Conservation (phyloP, 2,888 invertebrate species). For the Monopis laevigella region DNA sequence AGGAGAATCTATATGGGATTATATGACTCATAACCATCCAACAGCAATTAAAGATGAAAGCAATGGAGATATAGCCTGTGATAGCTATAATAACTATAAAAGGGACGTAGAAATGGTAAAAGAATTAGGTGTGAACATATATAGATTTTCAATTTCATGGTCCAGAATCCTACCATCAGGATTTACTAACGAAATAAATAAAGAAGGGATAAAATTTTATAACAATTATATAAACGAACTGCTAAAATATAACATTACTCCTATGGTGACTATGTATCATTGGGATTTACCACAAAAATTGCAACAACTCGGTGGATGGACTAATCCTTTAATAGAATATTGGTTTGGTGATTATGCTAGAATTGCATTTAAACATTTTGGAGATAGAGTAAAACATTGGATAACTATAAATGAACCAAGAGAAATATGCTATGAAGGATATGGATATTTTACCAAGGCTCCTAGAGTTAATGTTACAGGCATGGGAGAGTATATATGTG, state of each 20-base stretch:
- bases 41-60: conserved; percentile 45
- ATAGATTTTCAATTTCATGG: conserved; percentile 14
- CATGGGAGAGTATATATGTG: conserved; percentile 52
- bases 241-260: conserved; percentile 2
- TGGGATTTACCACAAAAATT: conserved; percentile 35
- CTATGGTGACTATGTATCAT: conserved; percentile 26
- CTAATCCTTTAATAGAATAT: conserved; percentile 31
- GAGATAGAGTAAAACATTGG: conserved; percentile 64
- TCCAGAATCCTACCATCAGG: conserved; percentile 12
- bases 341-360: conserved; percentile 59
- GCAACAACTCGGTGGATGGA: conserved; percentile 26
- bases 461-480: conserved; percentile 37
- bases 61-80: conserved; percentile 32
- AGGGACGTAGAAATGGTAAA: conserved; percentile 26
- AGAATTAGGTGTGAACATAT: conserved; percentile 6
- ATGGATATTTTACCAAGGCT: conserved; percentile 21
- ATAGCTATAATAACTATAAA: conserved; percentile 28
- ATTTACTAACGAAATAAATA: conserved; percentile 1
- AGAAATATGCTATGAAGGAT: conserved; percentile 9
- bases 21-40: conserved; percentile 62
- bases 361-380: conserved; percentile 50
- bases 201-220: conserved; percentile 9
- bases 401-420: conserved; percentile 70
- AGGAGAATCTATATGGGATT: conserved; percentile 75
- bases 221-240: conserved; percentile 9